Percentiles rank a stretch among this genome's conserved stretches.
Evolutionary conservation across 1,140 invertebrate species (phyloP).

Genomic region (Vanessa tameamea): DNA sequence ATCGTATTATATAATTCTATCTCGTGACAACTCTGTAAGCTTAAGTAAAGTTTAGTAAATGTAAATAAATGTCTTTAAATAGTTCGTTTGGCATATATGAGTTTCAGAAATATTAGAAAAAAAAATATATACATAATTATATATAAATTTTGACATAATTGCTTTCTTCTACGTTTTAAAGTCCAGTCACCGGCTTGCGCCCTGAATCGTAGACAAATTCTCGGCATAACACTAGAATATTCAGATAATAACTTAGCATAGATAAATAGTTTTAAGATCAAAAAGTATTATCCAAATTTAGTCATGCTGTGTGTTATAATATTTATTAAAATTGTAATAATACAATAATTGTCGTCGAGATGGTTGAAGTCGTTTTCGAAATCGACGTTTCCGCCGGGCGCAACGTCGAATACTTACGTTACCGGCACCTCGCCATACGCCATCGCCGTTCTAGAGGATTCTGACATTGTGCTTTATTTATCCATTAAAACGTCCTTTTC

Average conservation of each 20-base stretch:
- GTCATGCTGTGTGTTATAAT: conserved; percentile 76
- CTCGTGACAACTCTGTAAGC: conserved; percentile 64
- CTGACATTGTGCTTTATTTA: conserved; percentile 50
- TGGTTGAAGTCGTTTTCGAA: conserved; percentile 20
- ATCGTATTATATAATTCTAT: conserved; percentile 49
- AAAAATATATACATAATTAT: conserved; percentile 30
- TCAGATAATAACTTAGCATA: conserved; percentile 74
- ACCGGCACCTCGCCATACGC: background rate
- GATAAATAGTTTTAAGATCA: conserved; percentile 72
- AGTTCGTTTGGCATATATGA: conserved; percentile 58
- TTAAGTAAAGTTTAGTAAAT: conserved; percentile 69
- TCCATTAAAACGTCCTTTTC: conserved; percentile 39
- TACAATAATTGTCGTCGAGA: conserved; percentile 55
- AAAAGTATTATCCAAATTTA: conserved; percentile 79
- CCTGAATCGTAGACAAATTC: conserved; percentile 60
- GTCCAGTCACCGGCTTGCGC: conserved; percentile 63
- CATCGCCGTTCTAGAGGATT: conserved; percentile 25
- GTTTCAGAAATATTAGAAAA: conserved; percentile 55
- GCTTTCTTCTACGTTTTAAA: conserved; percentile 57
- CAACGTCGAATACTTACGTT: conserved; percentile 45
- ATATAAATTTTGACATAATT: conserved; percentile 23
- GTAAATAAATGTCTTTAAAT: conserved; percentile 67
- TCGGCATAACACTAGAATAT: conserved; percentile 70
- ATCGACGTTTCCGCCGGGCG: conserved; percentile 24
- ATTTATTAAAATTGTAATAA: conserved; percentile 55